Percentiles rank a stretch among this genome's conserved stretches.
Conservation (phyloP, 2,888 invertebrate species). For the Nematopogon swammerdamellus region DNA sequence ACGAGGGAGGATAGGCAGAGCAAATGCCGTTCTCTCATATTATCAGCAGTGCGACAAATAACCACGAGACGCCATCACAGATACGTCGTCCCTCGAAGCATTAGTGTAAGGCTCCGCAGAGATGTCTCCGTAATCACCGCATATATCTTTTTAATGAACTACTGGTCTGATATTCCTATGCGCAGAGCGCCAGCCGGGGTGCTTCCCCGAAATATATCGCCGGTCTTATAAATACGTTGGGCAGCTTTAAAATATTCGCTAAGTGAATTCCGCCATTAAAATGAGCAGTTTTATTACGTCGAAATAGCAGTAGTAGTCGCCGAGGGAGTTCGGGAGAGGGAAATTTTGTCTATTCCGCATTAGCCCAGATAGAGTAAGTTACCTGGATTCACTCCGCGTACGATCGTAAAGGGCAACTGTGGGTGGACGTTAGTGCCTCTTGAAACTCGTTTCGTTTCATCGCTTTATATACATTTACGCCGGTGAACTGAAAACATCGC, state of each 20-base stretch:
- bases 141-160: slow-evolving; percentile 51
- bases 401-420: no score
- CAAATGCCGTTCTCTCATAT: not conserved
- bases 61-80: slow-evolving; percentile 4
- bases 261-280: slow-evolving; percentile 31
- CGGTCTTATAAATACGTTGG: slow-evolving; percentile 25
- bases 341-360: no score
- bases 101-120: slow-evolving; percentile 28
- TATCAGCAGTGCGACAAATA: not conserved
- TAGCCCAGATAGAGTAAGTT: no score
- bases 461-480: no score
- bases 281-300: slow-evolving; percentile 17
- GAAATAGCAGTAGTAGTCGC: slow-evolving; percentile 1
- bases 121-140: slow-evolving; percentile 40
- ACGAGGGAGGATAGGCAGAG: no score
- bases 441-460: no score
- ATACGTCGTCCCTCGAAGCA: slow-evolving; percentile 23
- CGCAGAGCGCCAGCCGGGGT: slow-evolving; percentile 29
- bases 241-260: slow-evolving; percentile 21
- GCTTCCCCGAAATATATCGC: slow-evolving; percentile 28
- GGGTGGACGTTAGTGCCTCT: no score
- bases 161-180: slow-evolving; percentile 30
- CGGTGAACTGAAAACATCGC: no score
- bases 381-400: no score
- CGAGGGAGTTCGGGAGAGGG: no score